These are phyloP conservation scores for Salminus brasiliensis DNA, from an alignment of 2,113 vertebrate species.

Conservation along the genomic window DNA sequence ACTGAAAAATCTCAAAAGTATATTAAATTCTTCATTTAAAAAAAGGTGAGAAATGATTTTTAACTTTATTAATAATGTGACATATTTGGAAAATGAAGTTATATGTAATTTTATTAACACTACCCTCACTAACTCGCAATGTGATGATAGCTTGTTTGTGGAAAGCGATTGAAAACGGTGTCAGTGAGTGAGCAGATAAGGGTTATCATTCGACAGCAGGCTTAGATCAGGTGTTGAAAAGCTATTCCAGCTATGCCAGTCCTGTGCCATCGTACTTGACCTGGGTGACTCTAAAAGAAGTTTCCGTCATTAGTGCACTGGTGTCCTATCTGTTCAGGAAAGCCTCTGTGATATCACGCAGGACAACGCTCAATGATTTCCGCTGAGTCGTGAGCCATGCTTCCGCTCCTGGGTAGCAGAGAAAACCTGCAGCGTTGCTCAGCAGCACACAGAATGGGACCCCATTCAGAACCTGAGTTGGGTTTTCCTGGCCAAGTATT, in stretches of 20 bases:
- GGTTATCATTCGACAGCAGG: constrained; percentile 41
- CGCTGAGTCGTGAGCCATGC: constrained; percentile 43
- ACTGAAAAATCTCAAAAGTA: too few species aligned
- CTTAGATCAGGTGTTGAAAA: neutral
- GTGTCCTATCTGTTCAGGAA: constrained; percentile 68
- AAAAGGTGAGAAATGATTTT: too few species aligned
- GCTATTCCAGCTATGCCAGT: constrained; percentile 46
- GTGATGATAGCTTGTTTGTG: constrained; percentile 9
- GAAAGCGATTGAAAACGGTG: constrained; percentile 15
- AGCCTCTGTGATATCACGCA: constrained; percentile 63
- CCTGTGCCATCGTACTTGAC: constrained; percentile 59
- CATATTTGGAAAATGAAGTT: neutral
- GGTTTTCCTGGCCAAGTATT: too few species aligned
- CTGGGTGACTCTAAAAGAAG: constrained; percentile 69
- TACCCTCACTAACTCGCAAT: neutral
- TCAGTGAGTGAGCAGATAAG: constrained; percentile 34
- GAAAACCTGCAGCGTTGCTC: neutral
- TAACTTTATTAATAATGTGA: neutral
- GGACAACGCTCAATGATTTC: constrained; percentile 72
- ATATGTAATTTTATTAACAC: neutral
- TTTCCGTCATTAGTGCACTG: constrained; percentile 70
- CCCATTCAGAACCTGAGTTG: neutral
- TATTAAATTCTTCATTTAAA: too few species aligned
- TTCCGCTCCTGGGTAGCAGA: neutral
- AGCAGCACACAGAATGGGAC: neutral